These are phyloP conservation scores for Nycticryphes semicollaris DNA, from an alignment of 2,113 vertebrate species.

Conservation along the genomic window DNA sequence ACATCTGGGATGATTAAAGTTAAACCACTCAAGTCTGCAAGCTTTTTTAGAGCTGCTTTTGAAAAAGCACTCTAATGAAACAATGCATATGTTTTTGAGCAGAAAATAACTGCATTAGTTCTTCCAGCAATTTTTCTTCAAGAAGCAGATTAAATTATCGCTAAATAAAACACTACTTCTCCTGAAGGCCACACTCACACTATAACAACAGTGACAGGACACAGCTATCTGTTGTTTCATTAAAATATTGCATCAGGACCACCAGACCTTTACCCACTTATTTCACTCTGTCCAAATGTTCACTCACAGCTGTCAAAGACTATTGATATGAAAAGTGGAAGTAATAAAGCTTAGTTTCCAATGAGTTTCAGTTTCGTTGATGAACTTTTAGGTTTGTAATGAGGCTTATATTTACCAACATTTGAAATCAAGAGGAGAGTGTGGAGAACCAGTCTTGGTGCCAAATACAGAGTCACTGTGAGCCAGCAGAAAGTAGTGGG, in stretches of 20 bases:
- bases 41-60: neutral
- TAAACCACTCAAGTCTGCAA: neutral
- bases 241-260: neutral
- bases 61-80: conserved; percentile 5
- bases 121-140: neutral
- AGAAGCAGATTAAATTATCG: neutral
- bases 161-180: conserved; percentile 12
- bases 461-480: neutral
- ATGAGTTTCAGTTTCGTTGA: neutral
- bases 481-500: neutral
- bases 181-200: neutral
- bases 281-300: neutral
- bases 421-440: neutral
- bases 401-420: neutral
- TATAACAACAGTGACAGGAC: neutral
- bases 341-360: neutral
- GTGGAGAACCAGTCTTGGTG: neutral
- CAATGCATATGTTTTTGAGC: neutral
- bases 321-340: neutral
- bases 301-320: neutral
- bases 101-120: neutral
- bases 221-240: neutral
- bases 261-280: neutral
- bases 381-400: neutral
- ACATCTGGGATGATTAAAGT: conserved; percentile 20